These are phyloP conservation scores for Heliconius himera DNA, from an alignment of 1,140 invertebrate genomes.

Conservation along the genomic window DNA sequence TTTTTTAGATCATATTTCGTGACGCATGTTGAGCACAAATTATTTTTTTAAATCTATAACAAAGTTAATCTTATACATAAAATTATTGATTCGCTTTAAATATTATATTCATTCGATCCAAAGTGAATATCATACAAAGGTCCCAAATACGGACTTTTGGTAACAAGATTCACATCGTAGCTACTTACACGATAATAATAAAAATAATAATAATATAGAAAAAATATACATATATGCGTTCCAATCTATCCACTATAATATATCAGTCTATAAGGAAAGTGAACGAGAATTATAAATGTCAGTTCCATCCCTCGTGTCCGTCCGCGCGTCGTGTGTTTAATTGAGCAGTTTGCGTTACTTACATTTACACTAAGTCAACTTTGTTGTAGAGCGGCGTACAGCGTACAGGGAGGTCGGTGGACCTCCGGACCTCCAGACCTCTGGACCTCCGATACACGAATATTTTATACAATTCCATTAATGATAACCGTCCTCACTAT, in stretches of 20 bases:
- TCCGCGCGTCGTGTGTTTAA: conserved; percentile 59
- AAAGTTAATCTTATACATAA: conserved; percentile 37
- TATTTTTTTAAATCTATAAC: conserved; percentile 31
- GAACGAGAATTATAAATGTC: conserved; percentile 48
- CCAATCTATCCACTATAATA: conserved; percentile 6
- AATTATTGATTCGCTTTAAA: conserved; percentile 11
- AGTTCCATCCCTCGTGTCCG: conserved; percentile 45
- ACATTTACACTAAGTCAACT: conserved; percentile 76
- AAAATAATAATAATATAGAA: conserved; percentile 11
- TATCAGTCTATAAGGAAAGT: conserved; percentile 11
- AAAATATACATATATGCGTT: conserved; percentile 6
- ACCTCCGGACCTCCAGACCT: conserved; percentile 44
- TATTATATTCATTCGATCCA: background rate
- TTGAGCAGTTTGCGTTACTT: conserved; percentile 77
- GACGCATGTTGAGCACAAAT: conserved; percentile 5
- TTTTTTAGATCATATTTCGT: background rate
- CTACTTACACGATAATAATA: background rate
- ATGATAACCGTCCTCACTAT: conserved; percentile 76
- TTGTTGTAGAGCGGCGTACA: conserved; percentile 63
- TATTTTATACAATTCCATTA: conserved; percentile 78
- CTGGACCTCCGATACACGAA: conserved; percentile 72
- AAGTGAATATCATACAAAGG: conserved; percentile 1
- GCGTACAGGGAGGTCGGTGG: conserved; percentile 1
- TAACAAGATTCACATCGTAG: background rate
- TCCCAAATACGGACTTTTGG: background rate